Evolutionary conservation across 1,140 invertebrate species (phyloP).

Genomic region (Vanessa tameamea): DNA sequence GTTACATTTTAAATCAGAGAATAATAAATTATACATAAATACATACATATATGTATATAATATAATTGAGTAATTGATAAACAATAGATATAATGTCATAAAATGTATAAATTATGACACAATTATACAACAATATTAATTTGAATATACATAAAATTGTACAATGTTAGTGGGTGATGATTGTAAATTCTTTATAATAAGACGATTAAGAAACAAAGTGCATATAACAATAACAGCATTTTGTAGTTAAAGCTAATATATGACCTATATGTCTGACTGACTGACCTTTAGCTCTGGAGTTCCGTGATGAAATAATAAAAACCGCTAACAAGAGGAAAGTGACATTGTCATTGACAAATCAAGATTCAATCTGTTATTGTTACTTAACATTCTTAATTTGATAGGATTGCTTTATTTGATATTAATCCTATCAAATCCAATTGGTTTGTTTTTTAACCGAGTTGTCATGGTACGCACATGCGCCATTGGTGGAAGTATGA

Average conservation of each 20-base stretch:
- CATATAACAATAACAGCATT: slow-evolving; percentile 31
- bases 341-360: too few relatives aligned
- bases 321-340: neutral
- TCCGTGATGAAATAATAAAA: slow-evolving; percentile 6
- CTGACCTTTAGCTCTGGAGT: slow-evolving; percentile 15
- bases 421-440: too few relatives aligned
- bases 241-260: slow-evolving; percentile 36
- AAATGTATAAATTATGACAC: slow-evolving; percentile 3
- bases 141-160: slow-evolving; percentile 6
- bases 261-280: slow-evolving; percentile 1
- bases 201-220: slow-evolving; percentile 23
- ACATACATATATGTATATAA: neutral
- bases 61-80: neutral
- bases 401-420: neutral
- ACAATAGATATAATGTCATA: neutral
- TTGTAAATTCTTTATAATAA: slow-evolving; percentile 7
- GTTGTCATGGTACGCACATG: too few relatives aligned
- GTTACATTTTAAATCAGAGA: neutral
- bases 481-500: too few relatives aligned
- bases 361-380: neutral
- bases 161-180: slow-evolving; percentile 11
- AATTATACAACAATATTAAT: neutral
- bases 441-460: too few relatives aligned
- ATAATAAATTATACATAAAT: neutral
- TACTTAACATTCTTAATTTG: neutral